phyloP scores from a whole-genome alignment of 2,113 vertebrate genomes.

The Heterochromis multidens region DNA sequence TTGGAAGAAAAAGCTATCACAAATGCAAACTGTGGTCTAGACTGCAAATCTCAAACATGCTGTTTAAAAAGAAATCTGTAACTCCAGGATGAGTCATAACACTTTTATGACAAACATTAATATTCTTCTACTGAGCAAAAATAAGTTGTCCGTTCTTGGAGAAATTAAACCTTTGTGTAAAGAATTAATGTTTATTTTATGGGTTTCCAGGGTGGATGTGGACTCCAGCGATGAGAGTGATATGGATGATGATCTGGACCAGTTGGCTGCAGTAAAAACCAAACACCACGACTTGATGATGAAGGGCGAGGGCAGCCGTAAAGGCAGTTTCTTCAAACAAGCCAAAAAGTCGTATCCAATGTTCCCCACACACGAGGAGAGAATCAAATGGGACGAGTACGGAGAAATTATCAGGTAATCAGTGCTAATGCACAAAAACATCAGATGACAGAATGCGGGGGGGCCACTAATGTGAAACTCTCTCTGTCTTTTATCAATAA shows the following conservation, averaged over 20 bases:
- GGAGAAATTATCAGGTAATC: constrained; percentile 97
- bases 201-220: constrained; percentile 83
- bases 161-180: background rate
- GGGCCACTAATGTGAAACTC: background rate
- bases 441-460: background rate
- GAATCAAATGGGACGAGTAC: constrained; percentile 98
- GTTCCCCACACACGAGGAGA: constrained; percentile 95
- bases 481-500: background rate
- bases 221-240: constrained; percentile 98
- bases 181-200: background rate
- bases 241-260: constrained; percentile 92
- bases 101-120: background rate
- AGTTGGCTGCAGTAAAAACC: constrained; percentile 84
- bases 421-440: background rate
- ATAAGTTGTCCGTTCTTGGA: background rate
- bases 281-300: constrained; percentile 98
- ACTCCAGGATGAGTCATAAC: background rate
- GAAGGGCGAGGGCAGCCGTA: constrained; percentile 93
- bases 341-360: constrained; percentile 98
- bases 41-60: background rate
- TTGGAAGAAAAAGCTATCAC: background rate
- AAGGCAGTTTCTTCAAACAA: constrained; percentile 99
- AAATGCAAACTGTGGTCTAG: constrained; percentile 10
- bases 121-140: background rate
- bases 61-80: background rate